phyloP scores from a whole-genome alignment of 2,113 vertebrate species.

The Pomatostomus ruficeps region DNA sequence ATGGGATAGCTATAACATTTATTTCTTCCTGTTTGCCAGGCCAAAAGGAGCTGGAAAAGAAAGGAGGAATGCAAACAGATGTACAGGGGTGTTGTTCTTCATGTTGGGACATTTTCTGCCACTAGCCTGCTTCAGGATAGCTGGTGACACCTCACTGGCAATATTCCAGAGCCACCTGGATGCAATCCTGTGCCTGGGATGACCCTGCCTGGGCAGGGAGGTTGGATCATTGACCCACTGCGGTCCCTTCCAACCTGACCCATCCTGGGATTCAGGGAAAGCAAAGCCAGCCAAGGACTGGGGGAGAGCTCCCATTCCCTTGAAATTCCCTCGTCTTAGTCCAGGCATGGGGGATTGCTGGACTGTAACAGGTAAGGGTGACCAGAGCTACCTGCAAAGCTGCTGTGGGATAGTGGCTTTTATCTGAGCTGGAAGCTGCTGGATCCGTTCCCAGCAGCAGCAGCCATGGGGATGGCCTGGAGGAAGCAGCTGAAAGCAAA shows the following conservation, averaged over 20 bases:
- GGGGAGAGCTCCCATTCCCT: not conserved
- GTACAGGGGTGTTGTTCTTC: not conserved
- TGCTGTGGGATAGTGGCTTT: not conserved
- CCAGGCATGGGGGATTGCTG: not conserved
- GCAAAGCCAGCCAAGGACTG: not conserved
- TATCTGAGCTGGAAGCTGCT: not conserved
- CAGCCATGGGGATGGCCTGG: not conserved
- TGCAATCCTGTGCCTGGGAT: not conserved
- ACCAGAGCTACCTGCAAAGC: not conserved
- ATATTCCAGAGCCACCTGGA: not conserved
- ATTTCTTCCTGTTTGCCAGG: not conserved
- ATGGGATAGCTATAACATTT: not conserved
- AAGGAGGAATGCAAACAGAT: not conserved
- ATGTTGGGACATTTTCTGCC: not conserved
- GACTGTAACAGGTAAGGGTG: not conserved
- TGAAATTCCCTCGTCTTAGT: not conserved
- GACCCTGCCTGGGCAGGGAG: not conserved
- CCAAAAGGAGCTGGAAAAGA: not conserved
- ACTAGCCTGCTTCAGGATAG: not conserved
- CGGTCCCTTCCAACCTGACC: not conserved
- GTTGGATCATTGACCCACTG: not conserved
- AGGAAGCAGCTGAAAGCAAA: not conserved
- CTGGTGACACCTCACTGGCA: not conserved
- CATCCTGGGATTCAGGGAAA: not conserved
- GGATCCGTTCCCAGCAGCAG: not conserved